Base-by-base conservation (phyloP, 2,888 invertebrate genomes). In the Ectemnius cavifrons region DNA sequence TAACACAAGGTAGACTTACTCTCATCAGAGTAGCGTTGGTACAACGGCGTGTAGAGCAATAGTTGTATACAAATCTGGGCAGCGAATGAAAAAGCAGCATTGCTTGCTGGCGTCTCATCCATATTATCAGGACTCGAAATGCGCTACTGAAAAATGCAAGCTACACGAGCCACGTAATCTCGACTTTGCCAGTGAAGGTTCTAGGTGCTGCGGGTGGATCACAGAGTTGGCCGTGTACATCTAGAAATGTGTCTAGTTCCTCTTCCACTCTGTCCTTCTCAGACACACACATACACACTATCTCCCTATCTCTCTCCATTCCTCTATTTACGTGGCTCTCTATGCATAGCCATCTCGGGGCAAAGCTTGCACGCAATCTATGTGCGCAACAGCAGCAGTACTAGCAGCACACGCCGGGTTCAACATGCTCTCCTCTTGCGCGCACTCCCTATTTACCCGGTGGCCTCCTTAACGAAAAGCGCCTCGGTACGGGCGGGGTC, bases 391-490 rank as follows among this genome's bases (percentile, higher is more conserved):
- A 52, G 52, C 16, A 52, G 52, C 16, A 47, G 47, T 47, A 52
- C n/a, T 52, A 14, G 52, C 5, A 52, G 52, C 16, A 52, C 8
- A 37, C 1, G 8, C 37, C 11, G 2, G 37, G 11, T 37, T 37
- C 37, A 37, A 37, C 37, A 37, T 37, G 37, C 37, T 20, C 60
- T 27, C 27, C 11, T 28, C 37, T 11, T n/a, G 6, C 11, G 57
- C 27, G 27, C 60, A 27, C 28, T 8, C 11, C 8, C 14, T 27
- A 20, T 28, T 28, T 27, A n/a, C 28, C n/a, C 20, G 13, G 27
- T n/a, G 27, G 60, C 27, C 27, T 27, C 45, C 27, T 61, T 16
- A 58, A 14, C 67, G 67, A 67, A 28, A 62, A 46, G 45, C 27
- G 49, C 47, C 47, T 11, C 37, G 8, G 11, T 37, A 37, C 8